phyloP scores from a whole-genome alignment of 2,888 invertebrate genomes.

The Zaprionus bogoriensis region DNA sequence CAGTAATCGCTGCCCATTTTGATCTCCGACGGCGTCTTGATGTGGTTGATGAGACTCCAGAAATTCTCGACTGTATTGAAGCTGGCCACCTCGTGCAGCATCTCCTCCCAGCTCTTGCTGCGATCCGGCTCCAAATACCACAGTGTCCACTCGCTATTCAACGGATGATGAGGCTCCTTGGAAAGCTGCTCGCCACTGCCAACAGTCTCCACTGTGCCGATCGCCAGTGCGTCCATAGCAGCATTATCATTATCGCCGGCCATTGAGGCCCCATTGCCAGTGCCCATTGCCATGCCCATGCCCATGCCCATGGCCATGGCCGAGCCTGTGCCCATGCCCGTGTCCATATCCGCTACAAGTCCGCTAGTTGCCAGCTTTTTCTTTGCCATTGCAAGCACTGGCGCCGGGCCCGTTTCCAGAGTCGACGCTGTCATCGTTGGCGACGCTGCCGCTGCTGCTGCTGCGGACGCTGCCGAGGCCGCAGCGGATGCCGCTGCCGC shows the following conservation, averaged over 20 bases:
- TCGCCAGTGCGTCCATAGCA: neutral
- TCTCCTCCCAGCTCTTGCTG: slow-evolving; percentile 92
- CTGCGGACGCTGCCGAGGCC: too few relatives aligned
- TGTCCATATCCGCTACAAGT: too few relatives aligned
- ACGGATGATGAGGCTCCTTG: slow-evolving; percentile 90
- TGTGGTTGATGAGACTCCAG: slow-evolving; percentile 95
- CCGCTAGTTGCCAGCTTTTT: too few relatives aligned
- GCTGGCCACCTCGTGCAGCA: slow-evolving; percentile 94
- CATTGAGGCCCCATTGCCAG: neutral
- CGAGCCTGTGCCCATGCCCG: too few relatives aligned
- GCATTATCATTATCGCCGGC: neutral
- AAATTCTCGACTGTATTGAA: slow-evolving; percentile 98
- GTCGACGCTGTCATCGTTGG: too few relatives aligned
- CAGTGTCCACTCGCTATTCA: slow-evolving; percentile 96
- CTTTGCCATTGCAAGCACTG: too few relatives aligned
- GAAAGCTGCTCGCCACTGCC: too few relatives aligned
- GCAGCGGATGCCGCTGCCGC: too few relatives aligned
- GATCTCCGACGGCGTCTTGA: slow-evolving; percentile 90
- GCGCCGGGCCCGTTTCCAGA: too few relatives aligned
- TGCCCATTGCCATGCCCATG: too few relatives aligned
- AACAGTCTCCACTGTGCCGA: neutral
- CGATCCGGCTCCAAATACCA: slow-evolving; percentile 98
- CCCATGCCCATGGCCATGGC: too few relatives aligned
- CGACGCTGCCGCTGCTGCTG: too few relatives aligned
- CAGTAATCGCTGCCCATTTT: slow-evolving; percentile 91